Base-by-base conservation (phyloP, 2,113 vertebrate genomes). In the Rhadina sibilatrix region DNA sequence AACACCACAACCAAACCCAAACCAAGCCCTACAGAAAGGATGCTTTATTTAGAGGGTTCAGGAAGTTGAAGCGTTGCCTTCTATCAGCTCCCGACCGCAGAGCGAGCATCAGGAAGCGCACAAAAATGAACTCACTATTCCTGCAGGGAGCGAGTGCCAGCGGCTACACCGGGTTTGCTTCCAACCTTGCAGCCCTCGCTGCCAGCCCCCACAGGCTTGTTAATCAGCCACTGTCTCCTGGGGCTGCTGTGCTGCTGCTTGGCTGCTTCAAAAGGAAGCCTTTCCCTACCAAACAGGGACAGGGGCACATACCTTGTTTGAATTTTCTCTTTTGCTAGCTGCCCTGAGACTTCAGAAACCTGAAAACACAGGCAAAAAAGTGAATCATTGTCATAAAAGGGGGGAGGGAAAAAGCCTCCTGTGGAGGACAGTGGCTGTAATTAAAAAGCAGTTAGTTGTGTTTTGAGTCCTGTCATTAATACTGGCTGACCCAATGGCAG, bases 111-210 rank as follows among this genome's bases (percentile, higher is more conserved):
- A 96, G 96, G 95, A 96, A 96, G 92, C 3, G 0, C 85, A 93
- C 76, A 94, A 95, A 97, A 97, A 96, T 89, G 90, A 90, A 28
- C 71, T 90, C 69, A 89, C 83, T 96, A 93, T 97, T 96, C 94
- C 90, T 66, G 12, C 3, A 6, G 53, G 86, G 88, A 96, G 83
- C 49, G 4, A 93, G 88, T 88, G 96, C 94, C 96, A 97, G 76
- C 4, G 2, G 82, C 94, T 77, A 71, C 76, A 83, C 30, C 42
- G 30, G 72, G 38, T 88, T 90, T 74, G 79, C 92, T 94, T 96
- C 91, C 93, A 96, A 11, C 63, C 84, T 80, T 70, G 54, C 68
- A 89, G 79, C 68, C 33, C 72, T 74, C 64, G 0, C 76, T 92
- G 93, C 88, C 92, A 90, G 76, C 61, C 64, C 82, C 72, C 8